These are phyloP conservation scores for Myrmecophaga tridactyla DNA, from an alignment of 2,113 vertebrate genomes.

Conservation along the genomic window DNA sequence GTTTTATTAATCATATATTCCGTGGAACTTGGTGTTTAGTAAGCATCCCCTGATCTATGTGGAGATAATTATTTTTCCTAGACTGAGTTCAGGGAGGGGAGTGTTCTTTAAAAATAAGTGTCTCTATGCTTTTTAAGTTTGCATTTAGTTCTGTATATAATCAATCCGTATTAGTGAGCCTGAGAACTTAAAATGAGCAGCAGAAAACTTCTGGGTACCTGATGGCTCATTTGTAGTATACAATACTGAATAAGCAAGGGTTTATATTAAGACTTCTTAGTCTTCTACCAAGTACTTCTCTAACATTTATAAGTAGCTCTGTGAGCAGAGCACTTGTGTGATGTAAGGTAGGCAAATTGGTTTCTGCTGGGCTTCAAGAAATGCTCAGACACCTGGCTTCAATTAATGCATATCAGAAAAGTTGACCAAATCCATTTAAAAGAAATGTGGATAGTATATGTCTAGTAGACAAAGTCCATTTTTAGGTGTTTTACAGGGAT, in stretches of 20 bases:
- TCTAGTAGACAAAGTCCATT: neutral
- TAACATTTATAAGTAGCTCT: too few species aligned
- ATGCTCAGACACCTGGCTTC: neutral
- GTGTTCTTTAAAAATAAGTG: conserved; percentile 5
- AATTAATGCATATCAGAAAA: neutral
- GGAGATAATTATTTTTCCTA: conserved; percentile 16
- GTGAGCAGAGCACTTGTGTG: neutral
- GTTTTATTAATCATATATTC: neutral
- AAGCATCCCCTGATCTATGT: neutral
- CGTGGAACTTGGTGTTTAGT: conserved; percentile 24
- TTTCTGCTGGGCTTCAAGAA: neutral
- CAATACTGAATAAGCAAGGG: neutral
- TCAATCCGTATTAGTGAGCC: neutral
- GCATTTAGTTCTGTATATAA: neutral
- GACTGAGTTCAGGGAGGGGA: conserved; percentile 1
- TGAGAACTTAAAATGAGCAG: conserved; percentile 35
- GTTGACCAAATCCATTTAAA: neutral
- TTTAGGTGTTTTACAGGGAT: neutral
- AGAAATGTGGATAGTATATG: too few species aligned
- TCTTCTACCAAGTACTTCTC: neutral
- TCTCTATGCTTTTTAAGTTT: conserved; percentile 31
- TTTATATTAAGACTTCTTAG: neutral
- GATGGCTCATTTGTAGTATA: neutral
- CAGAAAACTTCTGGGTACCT: neutral
- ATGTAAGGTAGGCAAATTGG: neutral